These are phyloP conservation scores for Dasypus novemcinctus DNA, from an alignment of 2,113 vertebrate species.

Conservation along the genomic window DNA sequence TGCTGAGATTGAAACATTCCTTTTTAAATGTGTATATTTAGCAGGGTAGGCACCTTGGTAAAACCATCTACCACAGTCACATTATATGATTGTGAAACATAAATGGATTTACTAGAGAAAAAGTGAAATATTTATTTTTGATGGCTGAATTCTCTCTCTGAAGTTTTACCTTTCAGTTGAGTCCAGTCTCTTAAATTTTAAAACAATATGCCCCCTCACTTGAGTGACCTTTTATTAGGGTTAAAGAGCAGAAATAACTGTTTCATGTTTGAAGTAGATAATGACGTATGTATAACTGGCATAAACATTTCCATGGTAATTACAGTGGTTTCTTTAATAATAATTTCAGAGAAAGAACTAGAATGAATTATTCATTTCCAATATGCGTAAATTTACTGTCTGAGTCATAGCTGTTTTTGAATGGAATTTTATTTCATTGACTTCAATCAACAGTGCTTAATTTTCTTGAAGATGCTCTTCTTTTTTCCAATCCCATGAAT, in stretches of 20 bases:
- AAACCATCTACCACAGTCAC: background rate
- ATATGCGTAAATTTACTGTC: background rate
- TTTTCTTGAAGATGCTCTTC: conserved; percentile 31
- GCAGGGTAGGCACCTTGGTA: background rate
- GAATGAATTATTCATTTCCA: background rate
- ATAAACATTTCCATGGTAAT: conserved; percentile 35
- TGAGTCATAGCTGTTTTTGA: background rate
- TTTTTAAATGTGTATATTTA: conserved; percentile 51
- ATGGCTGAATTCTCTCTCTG: background rate
- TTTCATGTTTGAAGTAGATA: conserved; percentile 11
- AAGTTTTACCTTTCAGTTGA: conserved; percentile 35
- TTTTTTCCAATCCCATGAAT: conserved; percentile 25
- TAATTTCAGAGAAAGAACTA: conserved; percentile 1
- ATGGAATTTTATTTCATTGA: conserved; percentile 45
- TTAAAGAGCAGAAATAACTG: conserved; percentile 7
- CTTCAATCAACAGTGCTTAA: background rate
- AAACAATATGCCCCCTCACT: conserved; percentile 14
- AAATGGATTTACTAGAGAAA: background rate
- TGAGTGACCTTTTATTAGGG: conserved; percentile 42
- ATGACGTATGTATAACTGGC: conserved; percentile 42
- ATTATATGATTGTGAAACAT: background rate
- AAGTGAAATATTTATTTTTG: background rate
- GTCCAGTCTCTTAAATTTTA: conserved; percentile 9
- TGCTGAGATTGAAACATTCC: background rate
- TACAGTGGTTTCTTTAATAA: conserved; percentile 52